A percentile compares a stretch with the other conserved stretches of the same genome.
phyloP scores from a whole-genome alignment of 2,113 vertebrate genomes.

The Seriola dumerili region DNA sequence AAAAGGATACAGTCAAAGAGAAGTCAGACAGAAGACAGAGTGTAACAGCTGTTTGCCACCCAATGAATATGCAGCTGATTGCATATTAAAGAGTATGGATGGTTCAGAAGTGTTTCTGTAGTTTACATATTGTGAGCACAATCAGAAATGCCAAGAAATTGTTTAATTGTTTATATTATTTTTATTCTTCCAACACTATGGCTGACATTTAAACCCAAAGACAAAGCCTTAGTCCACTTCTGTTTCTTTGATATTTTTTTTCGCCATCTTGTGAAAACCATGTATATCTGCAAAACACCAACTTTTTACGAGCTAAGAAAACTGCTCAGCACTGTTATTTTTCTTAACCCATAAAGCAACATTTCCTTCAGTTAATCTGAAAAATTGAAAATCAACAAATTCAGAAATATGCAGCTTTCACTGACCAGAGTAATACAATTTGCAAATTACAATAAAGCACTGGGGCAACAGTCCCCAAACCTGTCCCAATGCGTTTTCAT shows the following conservation, averaged over 20 bases:
- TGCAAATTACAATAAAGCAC: background rate
- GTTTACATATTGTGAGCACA: background rate
- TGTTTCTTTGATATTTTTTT: background rate
- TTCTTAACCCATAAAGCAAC: background rate
- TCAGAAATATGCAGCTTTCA: background rate
- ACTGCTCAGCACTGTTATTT: background rate
- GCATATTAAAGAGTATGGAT: background rate
- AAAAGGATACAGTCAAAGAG: conserved; percentile 42
- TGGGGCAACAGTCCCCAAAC: background rate
- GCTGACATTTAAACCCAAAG: background rate
- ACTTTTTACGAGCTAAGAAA: background rate
- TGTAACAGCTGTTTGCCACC: conserved; percentile 15
- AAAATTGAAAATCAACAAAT: background rate
- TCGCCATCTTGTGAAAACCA: background rate
- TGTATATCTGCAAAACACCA: background rate
- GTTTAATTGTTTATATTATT: background rate
- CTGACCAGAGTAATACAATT: no score
- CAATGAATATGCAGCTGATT: conserved; percentile 3
- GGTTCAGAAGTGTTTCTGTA: background rate
- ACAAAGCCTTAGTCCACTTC: background rate
- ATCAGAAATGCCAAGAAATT: conserved; percentile 1
- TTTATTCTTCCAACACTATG: background rate
- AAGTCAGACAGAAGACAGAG: conserved; percentile 7
- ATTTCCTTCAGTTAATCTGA: background rate
- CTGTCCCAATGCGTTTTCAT: background rate